These are phyloP conservation scores for Oreonectes daqikongensis DNA, from an alignment of 2,797 vertebrate species.

Conservation along the genomic window DNA sequence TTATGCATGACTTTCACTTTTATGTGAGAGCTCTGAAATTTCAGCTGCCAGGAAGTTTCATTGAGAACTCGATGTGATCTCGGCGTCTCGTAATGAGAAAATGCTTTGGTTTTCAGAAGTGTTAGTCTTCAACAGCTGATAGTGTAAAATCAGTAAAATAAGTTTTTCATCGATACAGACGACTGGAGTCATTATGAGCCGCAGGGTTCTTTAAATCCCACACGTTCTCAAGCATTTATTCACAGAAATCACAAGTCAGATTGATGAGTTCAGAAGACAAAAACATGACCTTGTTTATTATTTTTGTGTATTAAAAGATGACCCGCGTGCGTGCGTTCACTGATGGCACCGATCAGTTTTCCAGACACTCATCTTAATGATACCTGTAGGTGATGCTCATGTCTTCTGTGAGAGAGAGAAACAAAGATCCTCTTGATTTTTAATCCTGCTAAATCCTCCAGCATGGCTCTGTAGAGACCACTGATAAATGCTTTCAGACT, in stretches of 20 bases:
- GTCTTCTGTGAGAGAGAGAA: constrained; percentile 1
- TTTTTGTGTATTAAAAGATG: not conserved
- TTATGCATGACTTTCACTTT: constrained; percentile 51
- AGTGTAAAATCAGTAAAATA: not conserved
- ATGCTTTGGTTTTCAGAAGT: constrained; percentile 33
- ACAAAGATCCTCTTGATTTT: not conserved
- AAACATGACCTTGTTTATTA: not conserved
- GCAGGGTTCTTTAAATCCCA: too few relatives aligned
- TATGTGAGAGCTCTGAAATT: constrained; percentile 43
- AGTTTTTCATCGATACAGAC: constrained; percentile 3
- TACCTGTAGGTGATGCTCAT: not conserved
- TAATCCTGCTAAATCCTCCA: not conserved
- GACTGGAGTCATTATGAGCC: too few relatives aligned
- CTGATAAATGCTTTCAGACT: not conserved
- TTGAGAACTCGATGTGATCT: constrained; percentile 39
- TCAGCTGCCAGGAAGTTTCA: constrained; percentile 42
- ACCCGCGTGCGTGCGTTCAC: not conserved
- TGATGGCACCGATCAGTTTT: constrained; percentile 12
- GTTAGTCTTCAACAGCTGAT: too few relatives aligned
- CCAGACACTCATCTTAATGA: constrained; percentile 20
- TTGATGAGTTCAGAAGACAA: not conserved
- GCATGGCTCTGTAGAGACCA: not conserved
- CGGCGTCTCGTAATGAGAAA: constrained; percentile 21
- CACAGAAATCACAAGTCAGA: too few relatives aligned
- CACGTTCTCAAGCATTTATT: too few relatives aligned